phyloP scores from a whole-genome alignment of 1,140 invertebrate genomes.

The Cyrtorhinus lividipennis region DNA sequence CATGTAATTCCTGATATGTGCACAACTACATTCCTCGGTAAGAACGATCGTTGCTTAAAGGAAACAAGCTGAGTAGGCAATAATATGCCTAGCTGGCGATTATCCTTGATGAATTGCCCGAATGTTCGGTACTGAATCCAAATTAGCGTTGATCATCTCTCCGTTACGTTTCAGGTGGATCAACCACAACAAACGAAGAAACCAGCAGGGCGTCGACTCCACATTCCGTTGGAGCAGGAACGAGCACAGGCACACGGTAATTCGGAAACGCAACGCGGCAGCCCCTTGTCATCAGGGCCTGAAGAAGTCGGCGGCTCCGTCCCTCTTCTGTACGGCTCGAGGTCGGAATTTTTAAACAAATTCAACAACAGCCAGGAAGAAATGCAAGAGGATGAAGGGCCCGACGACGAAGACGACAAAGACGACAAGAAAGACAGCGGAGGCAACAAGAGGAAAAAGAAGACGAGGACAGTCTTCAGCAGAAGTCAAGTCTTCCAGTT shows the following conservation, averaged over 20 bases:
- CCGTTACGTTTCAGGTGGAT: slow-evolving; percentile 52
- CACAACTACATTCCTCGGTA: too few species aligned
- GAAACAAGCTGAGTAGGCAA: too few species aligned
- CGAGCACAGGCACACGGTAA: slow-evolving; percentile 24
- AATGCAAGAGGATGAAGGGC: slow-evolving; percentile 40
- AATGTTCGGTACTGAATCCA: too few species aligned
- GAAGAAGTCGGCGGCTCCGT: slow-evolving; percentile 16
- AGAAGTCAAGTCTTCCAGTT: slow-evolving; percentile 88
- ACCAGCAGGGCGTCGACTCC: slow-evolving; percentile 43
- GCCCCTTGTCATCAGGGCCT: slow-evolving; percentile 17
- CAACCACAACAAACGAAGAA: slow-evolving; percentile 44
- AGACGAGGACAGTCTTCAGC: slow-evolving; percentile 95
- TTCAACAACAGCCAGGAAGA: slow-evolving; percentile 34
- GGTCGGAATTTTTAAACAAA: not conserved
- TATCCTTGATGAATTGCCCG: too few species aligned
- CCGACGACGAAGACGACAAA: slow-evolving; percentile 48
- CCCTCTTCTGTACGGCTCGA: slow-evolving; percentile 8
- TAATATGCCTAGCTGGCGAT: too few species aligned
- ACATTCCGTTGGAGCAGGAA: slow-evolving; percentile 34
- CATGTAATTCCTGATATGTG: too few species aligned
- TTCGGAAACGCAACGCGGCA: slow-evolving; percentile 12
- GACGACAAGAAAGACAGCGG: slow-evolving; percentile 44
- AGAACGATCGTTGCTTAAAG: too few species aligned
- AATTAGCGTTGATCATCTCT: too few species aligned
- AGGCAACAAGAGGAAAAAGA: slow-evolving; percentile 82